Evolutionary conservation across 2,113 vertebrate genomes (phyloP).

Genomic region (Passer montanus): DNA sequence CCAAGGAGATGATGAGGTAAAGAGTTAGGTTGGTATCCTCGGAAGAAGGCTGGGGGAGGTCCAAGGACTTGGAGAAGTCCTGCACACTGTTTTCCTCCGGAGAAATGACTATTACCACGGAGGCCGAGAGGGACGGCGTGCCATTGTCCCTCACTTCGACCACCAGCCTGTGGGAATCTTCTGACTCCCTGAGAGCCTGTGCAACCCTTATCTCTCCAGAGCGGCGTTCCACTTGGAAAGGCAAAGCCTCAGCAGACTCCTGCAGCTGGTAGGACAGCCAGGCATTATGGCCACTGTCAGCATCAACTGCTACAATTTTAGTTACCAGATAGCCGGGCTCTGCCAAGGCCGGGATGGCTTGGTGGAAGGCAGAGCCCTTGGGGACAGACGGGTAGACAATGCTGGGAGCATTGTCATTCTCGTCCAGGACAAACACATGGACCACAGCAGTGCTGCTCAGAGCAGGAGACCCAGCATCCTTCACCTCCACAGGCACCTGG

Average conservation of each 20-base stretch:
- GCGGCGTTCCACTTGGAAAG: constrained; percentile 81
- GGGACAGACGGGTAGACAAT: constrained; percentile 80
- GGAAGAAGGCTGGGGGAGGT: constrained; percentile 62
- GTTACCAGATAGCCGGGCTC: constrained; percentile 81
- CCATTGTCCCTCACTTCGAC: constrained; percentile 85
- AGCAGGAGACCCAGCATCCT: constrained; percentile 80
- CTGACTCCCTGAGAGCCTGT: constrained; percentile 78
- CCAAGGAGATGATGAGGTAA: constrained; percentile 86
- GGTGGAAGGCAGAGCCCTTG: constrained; percentile 76
- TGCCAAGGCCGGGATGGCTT: constrained; percentile 74
- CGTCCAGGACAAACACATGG: constrained; percentile 85
- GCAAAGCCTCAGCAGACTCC: constrained; percentile 72
- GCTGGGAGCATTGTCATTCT: constrained; percentile 85
- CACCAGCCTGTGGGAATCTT: constrained; percentile 74
- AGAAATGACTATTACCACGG: constrained; percentile 77
- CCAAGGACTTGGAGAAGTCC: constrained; percentile 70
- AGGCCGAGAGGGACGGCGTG: constrained; percentile 76
- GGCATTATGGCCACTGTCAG: constrained; percentile 89
- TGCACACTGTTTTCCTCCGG: constrained; percentile 76
- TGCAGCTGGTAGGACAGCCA: constrained; percentile 86
- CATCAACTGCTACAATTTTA: constrained; percentile 86
- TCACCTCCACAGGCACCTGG: constrained; percentile 84
- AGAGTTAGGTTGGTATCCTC: constrained; percentile 79
- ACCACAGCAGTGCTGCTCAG: constrained; percentile 82
- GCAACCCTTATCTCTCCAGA: constrained; percentile 84